Conservation (phyloP, 2,797 vertebrate genomes). For the Hydrolagus colliei region DNA sequence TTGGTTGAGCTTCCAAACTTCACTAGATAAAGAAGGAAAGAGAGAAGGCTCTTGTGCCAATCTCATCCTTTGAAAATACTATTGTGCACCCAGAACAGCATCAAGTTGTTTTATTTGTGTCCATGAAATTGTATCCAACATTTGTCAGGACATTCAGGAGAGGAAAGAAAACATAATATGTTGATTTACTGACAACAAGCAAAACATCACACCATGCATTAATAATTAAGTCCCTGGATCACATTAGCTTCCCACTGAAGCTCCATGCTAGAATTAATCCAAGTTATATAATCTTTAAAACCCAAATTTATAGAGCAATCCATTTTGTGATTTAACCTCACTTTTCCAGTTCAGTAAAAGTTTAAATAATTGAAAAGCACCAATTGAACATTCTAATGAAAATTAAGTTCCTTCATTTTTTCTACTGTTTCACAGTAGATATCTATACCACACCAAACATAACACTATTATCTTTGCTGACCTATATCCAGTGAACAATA, state of each 20-base stretch:
- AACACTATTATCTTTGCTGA: not conserved
- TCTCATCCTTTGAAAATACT: too few relatives aligned
- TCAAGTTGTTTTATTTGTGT: too few relatives aligned
- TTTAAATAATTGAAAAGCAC: not conserved
- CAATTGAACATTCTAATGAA: not conserved
- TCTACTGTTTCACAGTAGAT: not conserved
- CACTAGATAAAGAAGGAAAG: too few relatives aligned
- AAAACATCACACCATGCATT: not conserved
- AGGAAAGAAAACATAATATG: too few relatives aligned
- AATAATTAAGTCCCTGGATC: not conserved
- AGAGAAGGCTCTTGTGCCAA: too few relatives aligned
- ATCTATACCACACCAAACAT: not conserved
- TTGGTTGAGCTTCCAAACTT: too few relatives aligned
- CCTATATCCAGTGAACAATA: not conserved
- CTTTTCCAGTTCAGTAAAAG: not conserved
- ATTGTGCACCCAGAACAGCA: too few relatives aligned
- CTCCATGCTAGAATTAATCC: not conserved
- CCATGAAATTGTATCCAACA: too few relatives aligned
- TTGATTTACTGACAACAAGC: not conserved
- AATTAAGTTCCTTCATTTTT: not conserved
- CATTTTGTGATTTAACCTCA: not conserved
- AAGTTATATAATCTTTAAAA: not conserved
- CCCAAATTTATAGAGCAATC: not conserved
- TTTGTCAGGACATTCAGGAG: too few relatives aligned
- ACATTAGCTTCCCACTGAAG: not conserved